These are phyloP conservation scores for Hydractinia symbiolongicarpus DNA, from an alignment of 30 jellyfish, hydroid and myxozoan species.

Conservation along the genomic window DNA sequence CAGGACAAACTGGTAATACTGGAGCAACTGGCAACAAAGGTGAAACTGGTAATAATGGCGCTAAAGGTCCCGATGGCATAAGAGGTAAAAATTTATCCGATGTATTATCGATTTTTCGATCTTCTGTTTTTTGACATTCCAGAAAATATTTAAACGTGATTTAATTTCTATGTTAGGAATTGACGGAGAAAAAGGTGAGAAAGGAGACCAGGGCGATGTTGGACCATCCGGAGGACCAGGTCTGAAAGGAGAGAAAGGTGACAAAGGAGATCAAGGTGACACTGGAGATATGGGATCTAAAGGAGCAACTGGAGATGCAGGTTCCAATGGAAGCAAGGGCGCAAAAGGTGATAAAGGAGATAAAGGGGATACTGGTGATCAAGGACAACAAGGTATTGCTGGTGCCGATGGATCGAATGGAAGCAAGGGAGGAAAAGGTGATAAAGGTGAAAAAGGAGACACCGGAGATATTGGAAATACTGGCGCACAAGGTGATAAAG, in stretches of 20 bases:
- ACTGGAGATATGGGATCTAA: background rate
- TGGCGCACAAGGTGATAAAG: background rate
- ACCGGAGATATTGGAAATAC: background rate
- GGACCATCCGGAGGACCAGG: background rate
- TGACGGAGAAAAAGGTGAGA: slow-evolving; percentile 2
- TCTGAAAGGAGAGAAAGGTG: background rate
- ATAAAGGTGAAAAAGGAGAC: background rate
- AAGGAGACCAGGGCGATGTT: background rate
- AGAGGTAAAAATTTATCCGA: background rate
- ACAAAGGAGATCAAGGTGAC: background rate
- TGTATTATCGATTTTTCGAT: too few species aligned
- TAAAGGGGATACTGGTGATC: background rate
- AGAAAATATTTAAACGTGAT: background rate
- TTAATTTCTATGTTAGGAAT: background rate
- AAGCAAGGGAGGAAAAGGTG: background rate
- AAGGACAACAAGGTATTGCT: background rate
- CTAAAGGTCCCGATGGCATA: background rate
- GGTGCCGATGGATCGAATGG: background rate
- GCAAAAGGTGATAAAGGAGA: slow-evolving; percentile 20
- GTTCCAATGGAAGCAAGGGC: slow-evolving; percentile 1
- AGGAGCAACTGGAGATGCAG: too few species aligned
- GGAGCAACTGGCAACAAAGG: slow-evolving; percentile 23
- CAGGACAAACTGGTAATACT: background rate
- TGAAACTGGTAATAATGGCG: background rate
- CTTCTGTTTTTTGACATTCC: too few species aligned